Base-by-base conservation (phyloP, 2,113 vertebrate genomes). In the Microtus montanus region DNA sequence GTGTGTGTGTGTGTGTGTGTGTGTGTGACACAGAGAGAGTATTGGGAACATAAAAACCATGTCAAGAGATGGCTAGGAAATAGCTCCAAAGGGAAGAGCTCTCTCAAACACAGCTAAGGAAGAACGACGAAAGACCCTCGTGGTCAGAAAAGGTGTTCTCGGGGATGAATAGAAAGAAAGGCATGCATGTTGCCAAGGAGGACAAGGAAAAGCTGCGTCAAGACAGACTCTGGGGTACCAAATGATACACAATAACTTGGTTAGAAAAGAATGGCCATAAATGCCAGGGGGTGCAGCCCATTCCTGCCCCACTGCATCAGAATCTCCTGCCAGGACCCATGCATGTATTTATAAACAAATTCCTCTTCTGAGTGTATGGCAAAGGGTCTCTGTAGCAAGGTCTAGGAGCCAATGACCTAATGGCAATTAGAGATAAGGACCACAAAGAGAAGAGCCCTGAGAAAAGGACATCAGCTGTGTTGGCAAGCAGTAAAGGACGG, bases 401-500 rank as follows among this genome's bases (percentile, higher is more conserved):
- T 38, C 58, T 33, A 49, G 30, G 44, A 90, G 91, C 79, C 73
- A 89, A 86, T 68, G 74, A 66, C 79, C 68, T 17, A 54, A 44
- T 61, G 64, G 68, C 24, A 30, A 77, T 54, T 38, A 88, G 82
- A 91, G 47, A 70, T n/a, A 82, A 64, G 33, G 33, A 68, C 44
- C 44, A 64, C 78, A 89, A n/a, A 54, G 63, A 3, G 30, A 12
- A 80, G n/a, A 38, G 71, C 20, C 64, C 73, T 44, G 73, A 78
- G 58, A 66, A 77, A 92, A 79, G 71, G 10, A 89, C 74, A 52
- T 47, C 85, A 58, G 64, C 64, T 61, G 47, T 66, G 64, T 30
- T 68, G 61, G 70, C 80, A 93, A 61, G 52, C 13, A 73, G 78
- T 91, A 73, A 78, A 91, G 85, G 71, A 52, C 68, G 61, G 92